A percentile compares a stretch with the other conserved stretches of the same genome.
Evolutionary conservation across 2,797 vertebrate species (phyloP).

Genomic region (Iguana delicatissima): DNA sequence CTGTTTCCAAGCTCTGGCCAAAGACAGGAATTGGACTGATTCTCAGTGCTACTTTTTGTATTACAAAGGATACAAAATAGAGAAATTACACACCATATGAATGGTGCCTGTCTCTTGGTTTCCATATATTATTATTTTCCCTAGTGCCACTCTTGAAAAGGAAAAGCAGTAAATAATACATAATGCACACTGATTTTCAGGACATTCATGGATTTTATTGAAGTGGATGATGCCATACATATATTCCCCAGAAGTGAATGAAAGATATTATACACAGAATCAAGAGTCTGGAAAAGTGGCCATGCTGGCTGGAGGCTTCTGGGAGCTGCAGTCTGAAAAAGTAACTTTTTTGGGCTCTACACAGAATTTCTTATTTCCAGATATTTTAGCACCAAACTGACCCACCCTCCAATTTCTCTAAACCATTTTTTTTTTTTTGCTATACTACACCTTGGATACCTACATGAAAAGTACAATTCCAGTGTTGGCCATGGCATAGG

Average conservation of each 20-base stretch:
- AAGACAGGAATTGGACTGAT: not conserved
- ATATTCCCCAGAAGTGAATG: too few species aligned
- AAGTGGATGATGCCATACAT: too few species aligned
- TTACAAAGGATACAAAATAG: not conserved
- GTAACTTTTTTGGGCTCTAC: too few species aligned
- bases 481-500: conserved; percentile 97
- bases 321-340: too few species aligned
- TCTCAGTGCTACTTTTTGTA: not conserved
- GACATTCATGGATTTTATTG: too few species aligned
- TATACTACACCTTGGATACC: conserved; percentile 71
- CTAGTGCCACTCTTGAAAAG: not conserved
- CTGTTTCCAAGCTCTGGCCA: too few species aligned
- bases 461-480: conserved; percentile 95
- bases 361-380: not conserved
- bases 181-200: not conserved
- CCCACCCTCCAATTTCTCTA: conserved; percentile 6
- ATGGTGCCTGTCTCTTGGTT: not conserved
- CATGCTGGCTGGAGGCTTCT: too few species aligned
- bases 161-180: not conserved
- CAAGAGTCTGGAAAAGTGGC: too few species aligned
- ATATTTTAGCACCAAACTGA: not conserved
- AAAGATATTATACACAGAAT: too few species aligned
- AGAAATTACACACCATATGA: not conserved
- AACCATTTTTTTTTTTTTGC: not conserved
- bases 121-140: too few species aligned